Conservation (phyloP, 2,888 invertebrate genomes). For the Amblyjoppa fuscipennis region DNA sequence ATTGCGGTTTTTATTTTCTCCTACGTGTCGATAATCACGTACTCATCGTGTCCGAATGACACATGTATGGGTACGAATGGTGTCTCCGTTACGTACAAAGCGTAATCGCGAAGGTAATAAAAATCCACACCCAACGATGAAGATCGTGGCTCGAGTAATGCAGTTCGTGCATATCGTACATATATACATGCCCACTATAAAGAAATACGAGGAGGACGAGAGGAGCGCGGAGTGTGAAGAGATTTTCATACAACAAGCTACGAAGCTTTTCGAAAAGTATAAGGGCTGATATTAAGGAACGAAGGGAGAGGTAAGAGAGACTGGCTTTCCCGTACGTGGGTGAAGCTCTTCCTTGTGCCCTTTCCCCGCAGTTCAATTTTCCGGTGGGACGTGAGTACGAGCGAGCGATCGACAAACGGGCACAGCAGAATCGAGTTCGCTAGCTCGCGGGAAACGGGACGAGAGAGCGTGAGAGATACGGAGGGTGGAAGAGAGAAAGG, state of each 20-base stretch:
- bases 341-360: conserved; percentile 32
- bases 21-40: conserved; percentile 15
- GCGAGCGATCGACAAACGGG: conserved; percentile 42
- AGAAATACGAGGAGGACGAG: neutral
- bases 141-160: neutral
- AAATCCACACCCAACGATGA: conserved; percentile 6
- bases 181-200: neutral
- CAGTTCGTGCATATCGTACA: neutral
- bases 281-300: conserved; percentile 33
- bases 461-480: neutral
- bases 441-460: neutral
- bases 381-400: conserved; percentile 49
- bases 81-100: conserved; percentile 31
- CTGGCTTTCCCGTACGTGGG: conserved; percentile 18
- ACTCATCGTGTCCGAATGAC: conserved; percentile 22
- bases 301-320: conserved; percentile 12
- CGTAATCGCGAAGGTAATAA: conserved; percentile 26
- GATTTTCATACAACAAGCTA: neutral
- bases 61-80: neutral
- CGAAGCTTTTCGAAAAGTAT: conserved; percentile 16
- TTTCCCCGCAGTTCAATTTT: conserved; percentile 66
- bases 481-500: neutral
- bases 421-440: neutral
- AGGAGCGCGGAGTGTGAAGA: neutral
- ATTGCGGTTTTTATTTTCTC: conserved; percentile 7